phyloP scores from a whole-genome alignment of 1,140 invertebrate genomes.

The Holcopasites calliopsidis region DNA sequence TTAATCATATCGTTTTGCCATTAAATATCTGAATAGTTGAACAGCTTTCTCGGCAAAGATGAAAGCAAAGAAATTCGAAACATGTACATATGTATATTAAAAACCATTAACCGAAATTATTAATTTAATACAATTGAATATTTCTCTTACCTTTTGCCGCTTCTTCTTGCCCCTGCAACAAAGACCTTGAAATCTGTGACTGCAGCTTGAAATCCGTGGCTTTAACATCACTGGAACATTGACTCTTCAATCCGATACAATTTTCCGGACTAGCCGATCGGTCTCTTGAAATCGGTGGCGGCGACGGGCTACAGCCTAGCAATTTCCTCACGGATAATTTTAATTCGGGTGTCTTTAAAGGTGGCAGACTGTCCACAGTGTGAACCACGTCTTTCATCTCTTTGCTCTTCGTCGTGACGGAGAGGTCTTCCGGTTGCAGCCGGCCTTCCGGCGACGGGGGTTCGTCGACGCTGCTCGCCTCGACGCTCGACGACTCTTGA shows the following conservation, averaged over 20 bases:
- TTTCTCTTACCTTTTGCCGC: slow-evolving; percentile 46
- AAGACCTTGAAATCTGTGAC: slow-evolving; percentile 52
- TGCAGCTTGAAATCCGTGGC: slow-evolving; percentile 42
- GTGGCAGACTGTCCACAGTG: slow-evolving; percentile 37
- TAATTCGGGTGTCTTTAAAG: slow-evolving; percentile 70
- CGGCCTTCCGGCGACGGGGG: slow-evolving; percentile 68
- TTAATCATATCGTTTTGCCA: too few relatives aligned
- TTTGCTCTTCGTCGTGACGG: slow-evolving; percentile 64
- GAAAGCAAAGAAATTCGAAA: too few relatives aligned
- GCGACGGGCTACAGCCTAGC: slow-evolving; percentile 71
- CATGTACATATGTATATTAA: too few relatives aligned
- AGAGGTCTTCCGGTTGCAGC: slow-evolving; percentile 72
- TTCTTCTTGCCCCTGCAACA: slow-evolving; percentile 55
- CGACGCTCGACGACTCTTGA: slow-evolving; percentile 43
- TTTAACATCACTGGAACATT: slow-evolving; percentile 43
- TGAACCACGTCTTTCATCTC: slow-evolving; percentile 45
- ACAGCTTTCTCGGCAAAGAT: too few relatives aligned
- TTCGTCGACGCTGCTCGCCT: slow-evolving; percentile 45
- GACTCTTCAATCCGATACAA: slow-evolving; percentile 55
- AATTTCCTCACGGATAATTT: slow-evolving; percentile 73
- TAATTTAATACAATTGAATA: too few relatives aligned
- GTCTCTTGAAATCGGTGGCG: slow-evolving; percentile 62
- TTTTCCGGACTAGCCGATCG: slow-evolving; percentile 64
- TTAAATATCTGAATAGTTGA: too few relatives aligned
- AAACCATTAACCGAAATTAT: too few relatives aligned